Conservation (phyloP, 2,888 invertebrate species). For the Anthophora plumipes region DNA sequence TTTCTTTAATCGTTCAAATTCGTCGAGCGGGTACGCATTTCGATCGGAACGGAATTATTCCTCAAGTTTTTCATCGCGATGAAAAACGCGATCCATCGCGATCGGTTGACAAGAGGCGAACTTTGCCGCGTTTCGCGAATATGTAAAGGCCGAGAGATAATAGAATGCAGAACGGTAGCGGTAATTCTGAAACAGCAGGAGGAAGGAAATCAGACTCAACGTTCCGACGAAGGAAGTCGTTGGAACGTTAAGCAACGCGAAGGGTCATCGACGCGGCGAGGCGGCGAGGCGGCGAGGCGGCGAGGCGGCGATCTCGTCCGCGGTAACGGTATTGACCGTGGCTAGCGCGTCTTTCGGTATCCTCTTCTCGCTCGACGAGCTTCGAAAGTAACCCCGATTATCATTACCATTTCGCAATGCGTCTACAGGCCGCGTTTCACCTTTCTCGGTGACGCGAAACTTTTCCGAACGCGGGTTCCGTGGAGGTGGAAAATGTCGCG, state of each 20-base stretch:
- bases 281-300: no score
- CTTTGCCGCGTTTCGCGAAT: no score
- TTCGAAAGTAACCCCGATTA: slow-evolving; percentile 26
- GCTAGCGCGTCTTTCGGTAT: slow-evolving; percentile 12
- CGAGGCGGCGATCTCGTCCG: slow-evolving; percentile 37
- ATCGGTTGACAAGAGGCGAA: no score
- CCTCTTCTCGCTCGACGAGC: not conserved
- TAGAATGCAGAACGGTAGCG: not conserved
- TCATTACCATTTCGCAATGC: no score
- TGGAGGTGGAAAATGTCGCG: no score
- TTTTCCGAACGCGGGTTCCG: no score
- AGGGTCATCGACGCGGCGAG: slow-evolving; percentile 68
- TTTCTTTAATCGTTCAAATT: not conserved
- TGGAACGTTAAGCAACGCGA: slow-evolving; percentile 60
- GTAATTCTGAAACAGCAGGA: not conserved
- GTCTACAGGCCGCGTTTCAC: no score
- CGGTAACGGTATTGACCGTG: slow-evolving; percentile 44
- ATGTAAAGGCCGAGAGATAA: no score
- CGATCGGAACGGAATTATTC: no score
- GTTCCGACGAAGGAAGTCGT: slow-evolving; percentile 33
- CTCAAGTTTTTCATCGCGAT: no score
- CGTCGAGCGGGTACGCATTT: no score
- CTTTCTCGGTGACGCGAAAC: not conserved
- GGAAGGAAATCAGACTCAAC: not conserved
- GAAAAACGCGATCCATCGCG: no score